phyloP scores from a whole-genome alignment of 2,888 invertebrate genomes.

The Folsomia candida region DNA sequence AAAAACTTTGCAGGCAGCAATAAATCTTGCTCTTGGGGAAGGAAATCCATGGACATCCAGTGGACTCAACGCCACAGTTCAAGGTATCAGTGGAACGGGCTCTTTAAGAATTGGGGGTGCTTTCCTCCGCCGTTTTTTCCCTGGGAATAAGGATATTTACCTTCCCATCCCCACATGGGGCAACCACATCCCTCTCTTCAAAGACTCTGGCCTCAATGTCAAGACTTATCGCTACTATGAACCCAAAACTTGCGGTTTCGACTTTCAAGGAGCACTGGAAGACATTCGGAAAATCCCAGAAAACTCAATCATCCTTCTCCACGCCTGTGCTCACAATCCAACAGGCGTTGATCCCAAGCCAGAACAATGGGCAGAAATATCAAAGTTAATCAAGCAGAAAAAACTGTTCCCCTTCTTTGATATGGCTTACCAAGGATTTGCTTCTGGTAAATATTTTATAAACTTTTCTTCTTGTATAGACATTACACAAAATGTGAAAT shows the following conservation, averaged over 20 bases:
- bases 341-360: constrained; percentile 88
- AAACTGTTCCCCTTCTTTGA: constrained; percentile 91
- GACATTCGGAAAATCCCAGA: constrained; percentile 95
- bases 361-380: constrained; percentile 75
- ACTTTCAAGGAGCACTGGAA: constrained; percentile 82
- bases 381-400: constrained; percentile 72
- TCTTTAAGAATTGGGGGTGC: constrained; percentile 88
- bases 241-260: constrained; percentile 86
- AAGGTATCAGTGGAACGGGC: constrained; percentile 96
- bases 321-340: constrained; percentile 93
- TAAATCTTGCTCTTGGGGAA: constrained; percentile 83
- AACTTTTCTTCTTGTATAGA: background rate
- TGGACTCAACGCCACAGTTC: constrained; percentile 67
- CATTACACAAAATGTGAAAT: too few relatives aligned
- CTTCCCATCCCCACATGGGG: constrained; percentile 96
- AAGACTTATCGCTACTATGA: constrained; percentile 89
- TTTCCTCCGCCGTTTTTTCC: constrained; percentile 78
- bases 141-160: constrained; percentile 77
- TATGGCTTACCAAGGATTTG: constrained; percentile 98
- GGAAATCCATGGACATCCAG: constrained; percentile 66
- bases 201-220: constrained; percentile 77
- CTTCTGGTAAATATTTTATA: constrained; percentile 61
- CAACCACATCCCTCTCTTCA: constrained; percentile 94
- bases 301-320: constrained; percentile 82
- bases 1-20: constrained; percentile 81